Evolutionary conservation across 2,113 vertebrate species (phyloP).

Genomic region (Ptilorrhoa leucosticta): DNA sequence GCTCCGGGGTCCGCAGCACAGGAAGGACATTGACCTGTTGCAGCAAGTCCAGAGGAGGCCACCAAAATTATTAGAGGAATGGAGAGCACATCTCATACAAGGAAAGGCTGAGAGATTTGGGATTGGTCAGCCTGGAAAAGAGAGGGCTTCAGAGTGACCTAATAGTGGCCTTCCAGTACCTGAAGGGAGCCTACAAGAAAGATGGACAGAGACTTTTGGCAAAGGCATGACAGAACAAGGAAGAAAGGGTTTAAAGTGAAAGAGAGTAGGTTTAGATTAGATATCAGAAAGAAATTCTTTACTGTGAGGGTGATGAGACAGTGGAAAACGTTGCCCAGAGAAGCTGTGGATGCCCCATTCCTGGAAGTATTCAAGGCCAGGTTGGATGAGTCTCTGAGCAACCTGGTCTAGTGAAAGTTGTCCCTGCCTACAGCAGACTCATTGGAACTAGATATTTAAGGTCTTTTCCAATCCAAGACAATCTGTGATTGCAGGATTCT

Average conservation of each 20-base stretch:
- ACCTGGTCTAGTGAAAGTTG: background rate
- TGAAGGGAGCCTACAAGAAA: background rate
- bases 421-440: background rate
- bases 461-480: background rate
- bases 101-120: background rate
- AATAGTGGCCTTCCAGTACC: background rate
- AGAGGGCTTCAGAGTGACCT: background rate
- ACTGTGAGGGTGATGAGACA: background rate
- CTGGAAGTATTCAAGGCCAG: background rate
- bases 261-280: background rate
- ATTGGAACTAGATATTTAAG: background rate
- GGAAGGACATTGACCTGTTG: background rate
- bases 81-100: background rate
- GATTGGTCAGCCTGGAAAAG: background rate
- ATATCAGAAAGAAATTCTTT: background rate
- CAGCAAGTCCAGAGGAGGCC: background rate
- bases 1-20: background rate
- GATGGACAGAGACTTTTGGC: background rate
- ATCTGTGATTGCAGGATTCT: background rate
- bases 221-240: background rate
- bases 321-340: background rate
- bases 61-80: background rate
- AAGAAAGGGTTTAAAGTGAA: background rate
- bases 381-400: background rate
- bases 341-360: background rate